Evolutionary conservation across 2,888 invertebrate species (phyloP).

Genomic region (Drosophila suboccidentalis): DNA sequence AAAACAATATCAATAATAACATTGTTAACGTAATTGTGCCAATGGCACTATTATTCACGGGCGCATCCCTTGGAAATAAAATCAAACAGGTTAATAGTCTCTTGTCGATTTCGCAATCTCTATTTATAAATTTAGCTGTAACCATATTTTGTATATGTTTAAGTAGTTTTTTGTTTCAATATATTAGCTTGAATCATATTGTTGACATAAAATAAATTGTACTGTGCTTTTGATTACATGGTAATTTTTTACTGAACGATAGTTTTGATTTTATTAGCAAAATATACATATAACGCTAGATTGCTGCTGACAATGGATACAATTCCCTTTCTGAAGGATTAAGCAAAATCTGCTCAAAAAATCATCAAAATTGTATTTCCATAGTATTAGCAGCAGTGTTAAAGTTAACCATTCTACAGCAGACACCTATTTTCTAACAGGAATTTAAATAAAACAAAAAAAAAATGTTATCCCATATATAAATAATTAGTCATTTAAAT

Average conservation of each 20-base stretch:
- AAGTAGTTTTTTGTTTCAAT: constrained; percentile 30
- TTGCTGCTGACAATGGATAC: too few relatives aligned
- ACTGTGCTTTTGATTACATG: background rate
- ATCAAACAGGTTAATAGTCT: constrained; percentile 33
- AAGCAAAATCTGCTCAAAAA: too few relatives aligned
- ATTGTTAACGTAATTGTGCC: constrained; percentile 39
- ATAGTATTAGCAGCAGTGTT: too few relatives aligned
- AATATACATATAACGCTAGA: too few relatives aligned
- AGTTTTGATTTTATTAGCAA: too few relatives aligned
- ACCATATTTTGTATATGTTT: constrained; percentile 56
- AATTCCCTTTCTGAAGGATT: too few relatives aligned
- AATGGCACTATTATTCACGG: constrained; percentile 36
- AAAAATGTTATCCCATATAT: too few relatives aligned
- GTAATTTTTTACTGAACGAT: background rate
- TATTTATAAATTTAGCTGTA: constrained; percentile 50
- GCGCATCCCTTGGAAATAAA: constrained; percentile 22
- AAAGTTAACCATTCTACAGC: too few relatives aligned
- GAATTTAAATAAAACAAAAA: too few relatives aligned
- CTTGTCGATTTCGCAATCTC: constrained; percentile 40
- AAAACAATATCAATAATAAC: constrained; percentile 23
- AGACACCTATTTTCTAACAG: too few relatives aligned
- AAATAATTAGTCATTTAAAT: too few relatives aligned
- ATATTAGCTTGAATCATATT: constrained; percentile 20
- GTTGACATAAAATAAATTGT: constrained; percentile 41
- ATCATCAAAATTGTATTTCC: too few relatives aligned